These are phyloP conservation scores for Arothron firmamentum DNA, from an alignment of 2,113 vertebrate species.

Conservation along the genomic window DNA sequence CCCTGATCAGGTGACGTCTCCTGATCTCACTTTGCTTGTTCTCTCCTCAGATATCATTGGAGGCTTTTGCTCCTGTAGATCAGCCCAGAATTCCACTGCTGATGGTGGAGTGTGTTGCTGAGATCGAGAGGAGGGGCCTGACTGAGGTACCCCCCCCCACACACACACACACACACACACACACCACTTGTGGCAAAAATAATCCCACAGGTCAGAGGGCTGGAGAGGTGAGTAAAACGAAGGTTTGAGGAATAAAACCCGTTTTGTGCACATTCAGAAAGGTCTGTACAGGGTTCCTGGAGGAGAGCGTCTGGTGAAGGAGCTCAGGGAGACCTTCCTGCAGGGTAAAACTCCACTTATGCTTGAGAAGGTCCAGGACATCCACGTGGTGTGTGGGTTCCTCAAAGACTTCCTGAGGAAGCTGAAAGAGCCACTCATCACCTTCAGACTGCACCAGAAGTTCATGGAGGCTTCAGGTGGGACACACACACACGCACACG, in stretches of 20 bases:
- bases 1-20: no score
- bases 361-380: conserved; percentile 70
- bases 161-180: no score
- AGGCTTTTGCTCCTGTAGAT: conserved; percentile 65
- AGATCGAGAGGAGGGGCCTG: conserved; percentile 82
- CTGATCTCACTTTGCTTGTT: not conserved
- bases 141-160: conserved; percentile 69
- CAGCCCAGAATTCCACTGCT: conserved; percentile 74
- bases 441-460: conserved; percentile 77
- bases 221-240: not conserved
- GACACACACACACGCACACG: not conserved
- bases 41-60: conserved; percentile 70
- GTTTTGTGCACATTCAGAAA: conserved; percentile 57
- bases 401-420: conserved; percentile 85
- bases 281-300: conserved; percentile 84
- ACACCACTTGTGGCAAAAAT: no score
- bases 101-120: conserved; percentile 78
- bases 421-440: conserved; percentile 82
- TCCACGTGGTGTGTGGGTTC: conserved; percentile 83
- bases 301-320: conserved; percentile 73
- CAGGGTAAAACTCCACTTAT: conserved; percentile 43
- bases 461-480: conserved; percentile 79
- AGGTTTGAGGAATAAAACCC: not conserved
- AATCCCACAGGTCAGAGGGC: not conserved
- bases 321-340: conserved; percentile 75